Percentiles rank a stretch among this genome's conserved stretches.
These are phyloP conservation scores for Brachyistius frenatus DNA, from an alignment of 2,113 vertebrate species.

Conservation along the genomic window DNA sequence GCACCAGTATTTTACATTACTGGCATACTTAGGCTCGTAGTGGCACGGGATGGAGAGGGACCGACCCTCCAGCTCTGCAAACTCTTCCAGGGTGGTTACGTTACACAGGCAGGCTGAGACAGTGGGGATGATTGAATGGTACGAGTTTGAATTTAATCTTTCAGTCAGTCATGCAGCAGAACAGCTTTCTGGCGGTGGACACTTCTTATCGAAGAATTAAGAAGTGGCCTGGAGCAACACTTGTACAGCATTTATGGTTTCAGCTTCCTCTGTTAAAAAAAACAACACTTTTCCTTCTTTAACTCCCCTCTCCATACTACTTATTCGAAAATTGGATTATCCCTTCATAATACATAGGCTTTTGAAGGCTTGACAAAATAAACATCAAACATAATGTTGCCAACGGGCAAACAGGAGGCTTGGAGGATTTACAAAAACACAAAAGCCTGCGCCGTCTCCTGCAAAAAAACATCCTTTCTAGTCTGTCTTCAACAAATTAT, in stretches of 20 bases:
- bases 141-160: constrained; percentile 4
- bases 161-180: neutral
- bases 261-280: constrained; percentile 33
- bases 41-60: constrained; percentile 76
- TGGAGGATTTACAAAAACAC: constrained; percentile 40
- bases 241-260: constrained; percentile 39
- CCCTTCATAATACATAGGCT: constrained; percentile 30
- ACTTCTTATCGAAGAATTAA: constrained; percentile 22
- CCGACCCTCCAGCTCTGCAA: constrained; percentile 71
- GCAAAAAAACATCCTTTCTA: constrained; percentile 22
- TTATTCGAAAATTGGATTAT: constrained; percentile 55
- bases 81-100: constrained; percentile 59
- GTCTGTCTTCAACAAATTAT: constrained; percentile 26
- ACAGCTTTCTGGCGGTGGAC: neutral
- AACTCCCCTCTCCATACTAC: constrained; percentile 24
- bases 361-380: constrained; percentile 61
- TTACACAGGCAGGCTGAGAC: constrained; percentile 62
- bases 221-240: constrained; percentile 33
- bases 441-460: constrained; percentile 12
- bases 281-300: neutral
- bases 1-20: constrained; percentile 84
- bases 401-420: constrained; percentile 38
- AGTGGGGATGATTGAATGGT: constrained; percentile 9
- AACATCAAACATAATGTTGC: constrained; percentile 53
- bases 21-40: constrained; percentile 78